phyloP scores from a whole-genome alignment of 1,140 invertebrate genomes.

The Magallana gigas region DNA sequence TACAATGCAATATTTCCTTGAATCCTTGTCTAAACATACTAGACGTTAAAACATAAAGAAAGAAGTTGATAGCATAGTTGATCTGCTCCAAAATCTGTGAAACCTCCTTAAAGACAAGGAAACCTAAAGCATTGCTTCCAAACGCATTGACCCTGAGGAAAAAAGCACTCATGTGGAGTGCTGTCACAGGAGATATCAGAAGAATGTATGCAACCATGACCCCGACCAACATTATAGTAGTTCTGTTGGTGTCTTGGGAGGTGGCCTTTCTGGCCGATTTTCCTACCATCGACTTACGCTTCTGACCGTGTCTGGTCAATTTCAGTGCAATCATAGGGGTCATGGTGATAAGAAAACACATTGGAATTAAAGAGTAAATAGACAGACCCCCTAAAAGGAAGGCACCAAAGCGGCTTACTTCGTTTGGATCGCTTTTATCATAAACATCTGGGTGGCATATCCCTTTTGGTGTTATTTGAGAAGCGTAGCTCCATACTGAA shows the following conservation, averaged over 20 bases:
- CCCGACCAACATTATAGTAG: slow-evolving; percentile 56
- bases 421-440: background rate
- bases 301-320: background rate
- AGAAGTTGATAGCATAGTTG: slow-evolving; percentile 55
- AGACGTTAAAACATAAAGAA: slow-evolving; percentile 48
- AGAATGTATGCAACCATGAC: slow-evolving; percentile 57
- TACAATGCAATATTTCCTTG: background rate
- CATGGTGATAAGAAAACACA: slow-evolving; percentile 46
- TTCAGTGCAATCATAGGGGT: slow-evolving; percentile 51
- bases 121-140: slow-evolving; percentile 17
- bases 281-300: slow-evolving; percentile 8
- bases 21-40: slow-evolving; percentile 45
- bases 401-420: background rate
- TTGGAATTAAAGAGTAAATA: slow-evolving; percentile 53
- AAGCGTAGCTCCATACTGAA: slow-evolving; percentile 57
- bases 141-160: slow-evolving; percentile 47
- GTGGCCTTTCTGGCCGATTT: background rate
- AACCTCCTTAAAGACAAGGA: slow-evolving; percentile 48
- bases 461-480: slow-evolving; percentile 53
- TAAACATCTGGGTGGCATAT: slow-evolving; percentile 59
- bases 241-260: slow-evolving; percentile 28
- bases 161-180: slow-evolving; percentile 48
- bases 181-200: slow-evolving; percentile 52
- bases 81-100: slow-evolving; percentile 51
- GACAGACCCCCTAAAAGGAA: slow-evolving; percentile 48